Base-by-base conservation (phyloP, 2,888 invertebrate species). In the Epiblema foenella region DNA sequence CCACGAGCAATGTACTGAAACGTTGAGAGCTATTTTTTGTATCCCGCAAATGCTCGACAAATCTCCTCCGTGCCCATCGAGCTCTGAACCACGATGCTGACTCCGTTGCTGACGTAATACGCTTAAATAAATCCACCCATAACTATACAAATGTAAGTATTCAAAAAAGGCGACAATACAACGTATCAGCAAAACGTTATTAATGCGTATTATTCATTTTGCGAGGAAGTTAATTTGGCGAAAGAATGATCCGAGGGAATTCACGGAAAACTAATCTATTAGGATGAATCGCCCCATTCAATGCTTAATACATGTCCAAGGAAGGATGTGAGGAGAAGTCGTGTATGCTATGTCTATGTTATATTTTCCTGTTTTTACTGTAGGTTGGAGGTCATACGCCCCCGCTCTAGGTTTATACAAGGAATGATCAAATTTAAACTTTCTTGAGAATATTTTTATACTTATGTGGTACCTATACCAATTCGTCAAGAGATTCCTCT, bases 181-280 rank as follows among this genome's bases (percentile, higher is more conserved):
- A 39, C 20, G 39, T 54, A 52, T 54, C 64, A 54, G 64, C 56
- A 65, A 65, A 65, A 65, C 29, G 56, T 57, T 65, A 46, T 56
- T 65, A 65, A 65, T 56, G 18, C 46, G 29, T 56, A 46, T 65
- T 46, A 57, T 29, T 57, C 42, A 57, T 57, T 63, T 65, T 57
- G 56, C 10, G 42, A 46, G 56, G 29, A 29, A 58, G 49, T 49
- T 58, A 67, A 67, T 67, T 67, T 58, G 37, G 57, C 49, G 51
- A 67, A 67, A 67, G 58, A 58, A 67, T 57, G 58, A 58, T 67
- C 58, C 46, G 37, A 15, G 37, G 20, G 42, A 37, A 58, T 67
- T 67, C 67, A 67, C 33, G 58, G 20, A 67, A 66, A 67, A 67
- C 58, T 67, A 67, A 67, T 67, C 67, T 67, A 67, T 67, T 67